phyloP scores from a whole-genome alignment of 2,797 vertebrate species.

The Prunella strophiata region DNA sequence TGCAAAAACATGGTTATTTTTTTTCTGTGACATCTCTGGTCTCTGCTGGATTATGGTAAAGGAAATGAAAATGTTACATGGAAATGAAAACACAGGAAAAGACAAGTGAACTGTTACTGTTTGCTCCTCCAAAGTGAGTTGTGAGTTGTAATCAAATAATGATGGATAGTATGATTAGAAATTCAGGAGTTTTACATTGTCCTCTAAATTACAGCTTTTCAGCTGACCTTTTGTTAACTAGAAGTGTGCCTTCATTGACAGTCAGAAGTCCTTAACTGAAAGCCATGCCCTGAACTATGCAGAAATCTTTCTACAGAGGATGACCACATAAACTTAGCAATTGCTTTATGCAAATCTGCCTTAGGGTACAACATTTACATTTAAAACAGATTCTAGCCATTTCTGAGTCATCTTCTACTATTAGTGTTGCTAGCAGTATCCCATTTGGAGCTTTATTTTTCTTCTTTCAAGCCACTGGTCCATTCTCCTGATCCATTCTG shows the following conservation, averaged over 20 bases:
- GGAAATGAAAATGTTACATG: background rate
- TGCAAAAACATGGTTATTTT: background rate
- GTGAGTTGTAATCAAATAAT: background rate
- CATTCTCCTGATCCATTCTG: background rate
- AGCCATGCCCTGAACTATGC: background rate
- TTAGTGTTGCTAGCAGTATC: background rate
- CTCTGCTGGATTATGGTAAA: background rate
- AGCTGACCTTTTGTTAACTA: background rate
- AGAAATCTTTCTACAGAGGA: constrained; percentile 18
- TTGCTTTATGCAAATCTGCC: constrained; percentile 7
- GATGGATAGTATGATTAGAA: background rate
- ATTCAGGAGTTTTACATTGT: background rate
- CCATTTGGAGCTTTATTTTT: background rate
- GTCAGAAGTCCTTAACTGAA: background rate
- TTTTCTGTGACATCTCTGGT: background rate
- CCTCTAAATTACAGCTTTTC: background rate
- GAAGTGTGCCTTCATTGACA: background rate
- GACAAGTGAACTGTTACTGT: background rate
- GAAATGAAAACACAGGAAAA: background rate
- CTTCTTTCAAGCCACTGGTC: background rate
- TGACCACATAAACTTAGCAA: background rate
- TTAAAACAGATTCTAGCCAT: background rate
- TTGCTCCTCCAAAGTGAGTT: background rate
- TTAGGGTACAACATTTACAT: background rate
- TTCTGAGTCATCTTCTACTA: constrained; percentile 25